Percentiles rank a stretch among this genome's conserved stretches.
phyloP scores from a whole-genome alignment of 2,113 vertebrate species.

The Sciurus niger region DNA sequence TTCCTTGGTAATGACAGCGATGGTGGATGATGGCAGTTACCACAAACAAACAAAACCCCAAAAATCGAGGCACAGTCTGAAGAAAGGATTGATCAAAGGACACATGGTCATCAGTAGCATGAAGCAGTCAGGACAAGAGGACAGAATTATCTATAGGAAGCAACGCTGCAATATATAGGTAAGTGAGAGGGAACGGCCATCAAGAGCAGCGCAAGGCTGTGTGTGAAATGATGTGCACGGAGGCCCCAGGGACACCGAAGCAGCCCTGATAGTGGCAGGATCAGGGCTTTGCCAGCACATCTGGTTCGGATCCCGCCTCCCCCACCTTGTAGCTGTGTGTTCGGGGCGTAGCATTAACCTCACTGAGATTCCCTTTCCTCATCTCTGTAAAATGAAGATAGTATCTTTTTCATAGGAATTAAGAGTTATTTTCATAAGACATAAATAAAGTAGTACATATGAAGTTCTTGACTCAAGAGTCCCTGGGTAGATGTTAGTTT shows the following conservation, averaged over 20 bases:
- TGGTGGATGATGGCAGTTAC: fast-evolving
- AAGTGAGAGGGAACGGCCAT: not conserved
- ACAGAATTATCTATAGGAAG: not conserved
- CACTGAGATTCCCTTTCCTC: not conserved
- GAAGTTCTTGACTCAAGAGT: not conserved
- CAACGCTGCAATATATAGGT: not conserved
- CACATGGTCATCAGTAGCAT: not conserved
- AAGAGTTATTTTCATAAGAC: not conserved
- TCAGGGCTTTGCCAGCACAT: not conserved
- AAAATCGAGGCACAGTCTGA: not conserved
- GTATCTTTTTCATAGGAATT: not conserved
- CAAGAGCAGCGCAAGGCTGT: no score
- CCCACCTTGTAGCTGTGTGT: not conserved
- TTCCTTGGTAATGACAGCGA: not conserved
- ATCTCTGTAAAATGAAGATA: not conserved
- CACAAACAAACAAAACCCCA: not conserved
- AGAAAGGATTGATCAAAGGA: not conserved
- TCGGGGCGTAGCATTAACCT: not conserved
- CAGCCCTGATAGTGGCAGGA: not conserved
- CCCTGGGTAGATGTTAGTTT: not conserved
- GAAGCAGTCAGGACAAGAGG: not conserved
- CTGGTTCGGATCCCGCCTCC: not conserved
- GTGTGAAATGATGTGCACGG: fast-evolving
- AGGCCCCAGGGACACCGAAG: not conserved
- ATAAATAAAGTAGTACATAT: not conserved